Evolutionary conservation across 2,113 vertebrate species (phyloP), one percentile per base, ranked within the genome.

Genomic region (Chamaetylas fuelleborni): DNA sequence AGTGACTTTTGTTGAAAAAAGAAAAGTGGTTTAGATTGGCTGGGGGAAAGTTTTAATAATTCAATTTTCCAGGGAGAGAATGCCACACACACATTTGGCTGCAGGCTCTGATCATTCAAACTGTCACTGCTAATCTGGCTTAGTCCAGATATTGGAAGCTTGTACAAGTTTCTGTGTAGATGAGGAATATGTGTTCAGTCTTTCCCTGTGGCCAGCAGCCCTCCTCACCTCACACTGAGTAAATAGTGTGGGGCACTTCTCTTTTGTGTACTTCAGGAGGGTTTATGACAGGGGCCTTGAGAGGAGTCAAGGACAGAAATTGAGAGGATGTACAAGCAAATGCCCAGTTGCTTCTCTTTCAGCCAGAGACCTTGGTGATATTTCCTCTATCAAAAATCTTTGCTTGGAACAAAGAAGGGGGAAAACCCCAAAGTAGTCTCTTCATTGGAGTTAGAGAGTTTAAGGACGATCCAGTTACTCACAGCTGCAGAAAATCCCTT

Each of bases 251-350:
- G 83, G 78, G 67, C 92, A 90, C 74, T 71, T 92, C 98, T 98
- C 97, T 98, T 98, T 98, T 90, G 92, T 96, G 77, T 86, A 47
- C 5, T 95, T 91, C 33, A 78, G 19, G 88, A 31, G 98, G 96
- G 13, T 57, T 90, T 93, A 6, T 40, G 42, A 61, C 66, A 80
- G 15, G 28, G 66, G 17, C 45, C 33, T 57, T 43, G n/a, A 40
- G 36, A 45, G 38, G 12, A 61, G 58, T 60, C 40, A 42, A 51
- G 8, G 19, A 20, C 53, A 81, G 45, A 69, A 77, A 57, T 12
- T 58, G 56, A 47, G 81, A 86, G 6, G 50, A 78, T 40, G 16
- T 77, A 60, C 26, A 87, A 93, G 60, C 83, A 60, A 19, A 57
- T 79, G 25, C 60, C 67, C 48, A 54, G 5, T 56, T 70, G 33